Percentiles rank a stretch among this genome's conserved stretches.
Conservation (phyloP, 1,140 invertebrate species). For the Drosophila ananassae region DNA sequence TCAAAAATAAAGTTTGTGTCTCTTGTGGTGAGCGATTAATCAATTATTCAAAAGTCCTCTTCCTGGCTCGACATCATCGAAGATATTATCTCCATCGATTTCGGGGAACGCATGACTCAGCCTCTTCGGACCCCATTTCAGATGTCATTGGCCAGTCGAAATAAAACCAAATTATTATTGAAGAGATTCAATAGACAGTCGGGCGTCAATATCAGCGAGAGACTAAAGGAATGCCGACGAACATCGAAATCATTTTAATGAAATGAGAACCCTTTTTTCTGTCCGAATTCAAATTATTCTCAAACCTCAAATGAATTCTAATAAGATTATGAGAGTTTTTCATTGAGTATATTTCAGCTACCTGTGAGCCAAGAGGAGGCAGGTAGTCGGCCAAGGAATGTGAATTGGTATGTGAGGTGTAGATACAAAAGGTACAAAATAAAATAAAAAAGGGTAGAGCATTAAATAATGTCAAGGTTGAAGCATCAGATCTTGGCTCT, state of each 20-base stretch:
- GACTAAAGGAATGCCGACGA: slow-evolving; percentile 43
- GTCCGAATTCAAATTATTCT: slow-evolving; percentile 41
- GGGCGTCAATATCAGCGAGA: slow-evolving; percentile 56
- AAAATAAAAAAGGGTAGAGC: slow-evolving; percentile 7
- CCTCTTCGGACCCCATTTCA: slow-evolving; percentile 4
- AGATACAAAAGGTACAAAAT: slow-evolving; percentile 9
- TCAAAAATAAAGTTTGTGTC: neutral
- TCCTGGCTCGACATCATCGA: slow-evolving; percentile 5
- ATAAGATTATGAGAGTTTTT: slow-evolving; percentile 54
- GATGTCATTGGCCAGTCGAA: slow-evolving; percentile 32
- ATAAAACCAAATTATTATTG: slow-evolving; percentile 44
- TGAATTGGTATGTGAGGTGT: slow-evolving; percentile 21
- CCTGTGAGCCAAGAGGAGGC: slow-evolving; percentile 39
- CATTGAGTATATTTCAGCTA: slow-evolving; percentile 27
- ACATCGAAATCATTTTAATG: slow-evolving; percentile 57
- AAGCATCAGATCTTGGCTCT: neutral
- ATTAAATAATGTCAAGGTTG: slow-evolving; percentile 41
- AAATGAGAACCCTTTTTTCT: slow-evolving; percentile 37
- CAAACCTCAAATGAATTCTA: slow-evolving; percentile 62
- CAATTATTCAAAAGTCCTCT: slow-evolving; percentile 24
- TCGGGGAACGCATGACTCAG: slow-evolving; percentile 24
- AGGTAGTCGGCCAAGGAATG: slow-evolving; percentile 55
- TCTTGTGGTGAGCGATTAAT: slow-evolving; percentile 35
- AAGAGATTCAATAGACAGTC: slow-evolving; percentile 53
- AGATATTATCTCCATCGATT: slow-evolving; percentile 29